Conservation (phyloP, 2,113 vertebrate species). For the Serinus canaria region DNA sequence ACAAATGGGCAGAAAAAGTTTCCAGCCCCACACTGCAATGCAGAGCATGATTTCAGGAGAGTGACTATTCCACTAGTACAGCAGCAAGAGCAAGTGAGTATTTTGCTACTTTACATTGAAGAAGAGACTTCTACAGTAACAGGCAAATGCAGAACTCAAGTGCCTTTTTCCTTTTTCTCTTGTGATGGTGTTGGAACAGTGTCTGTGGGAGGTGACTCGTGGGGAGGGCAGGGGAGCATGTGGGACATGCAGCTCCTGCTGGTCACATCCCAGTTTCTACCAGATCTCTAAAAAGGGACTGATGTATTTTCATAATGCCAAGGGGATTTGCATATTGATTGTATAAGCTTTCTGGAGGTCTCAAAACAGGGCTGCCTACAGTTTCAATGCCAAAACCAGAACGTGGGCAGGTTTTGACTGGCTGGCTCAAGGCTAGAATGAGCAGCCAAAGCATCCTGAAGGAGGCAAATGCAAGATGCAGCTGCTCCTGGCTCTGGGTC, state of each 20-base stretch:
- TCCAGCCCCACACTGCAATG: background rate
- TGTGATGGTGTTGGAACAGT: background rate
- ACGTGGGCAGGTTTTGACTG: constrained; percentile 64
- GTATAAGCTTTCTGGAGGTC: constrained; percentile 43
- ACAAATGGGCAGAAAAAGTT: background rate
- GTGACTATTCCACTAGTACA: background rate
- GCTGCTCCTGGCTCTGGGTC: constrained; percentile 5
- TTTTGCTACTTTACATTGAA: background rate
- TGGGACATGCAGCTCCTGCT: background rate
- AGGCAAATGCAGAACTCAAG: background rate
- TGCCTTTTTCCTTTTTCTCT: background rate
- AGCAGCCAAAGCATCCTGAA: constrained; percentile 39
- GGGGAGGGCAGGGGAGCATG: background rate
- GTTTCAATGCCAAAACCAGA: constrained; percentile 57
- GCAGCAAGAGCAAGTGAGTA: background rate
- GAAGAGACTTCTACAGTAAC: background rate
- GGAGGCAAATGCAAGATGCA: constrained; percentile 32
- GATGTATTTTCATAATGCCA: constrained; percentile 16
- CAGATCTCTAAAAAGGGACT: background rate
- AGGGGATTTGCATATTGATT: constrained; percentile 44
- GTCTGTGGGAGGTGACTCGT: background rate
- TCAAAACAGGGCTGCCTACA: constrained; percentile 6
- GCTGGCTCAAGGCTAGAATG: constrained; percentile 53
- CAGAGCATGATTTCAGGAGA: background rate
- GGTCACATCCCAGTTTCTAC: background rate